A percentile compares a stretch with the other conserved stretches of the same genome.
Evolutionary conservation across 35 echinoderm and acorn worm species (phyloP).

Genomic region (Apostichopus japonicus): DNA sequence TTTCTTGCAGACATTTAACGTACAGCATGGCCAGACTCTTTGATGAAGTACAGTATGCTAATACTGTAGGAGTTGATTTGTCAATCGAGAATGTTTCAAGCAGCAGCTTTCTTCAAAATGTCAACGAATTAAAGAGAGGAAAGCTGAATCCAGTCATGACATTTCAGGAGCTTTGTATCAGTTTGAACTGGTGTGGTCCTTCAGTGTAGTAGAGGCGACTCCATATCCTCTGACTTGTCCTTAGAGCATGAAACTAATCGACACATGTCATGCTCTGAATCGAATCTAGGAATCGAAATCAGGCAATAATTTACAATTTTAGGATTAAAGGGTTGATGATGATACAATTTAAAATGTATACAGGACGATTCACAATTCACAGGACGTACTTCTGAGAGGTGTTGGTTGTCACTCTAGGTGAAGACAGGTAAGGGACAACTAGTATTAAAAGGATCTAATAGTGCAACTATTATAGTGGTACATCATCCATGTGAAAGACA

Average conservation of each 20-base stretch:
- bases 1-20: neutral
- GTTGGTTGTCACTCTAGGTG: no score
- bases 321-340: no score
- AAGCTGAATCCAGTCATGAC: neutral
- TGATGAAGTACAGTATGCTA: neutral
- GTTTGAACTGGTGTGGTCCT: neutral
- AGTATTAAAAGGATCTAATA: no score
- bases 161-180: neutral
- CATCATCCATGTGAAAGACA: no score
- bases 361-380: no score
- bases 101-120: neutral
- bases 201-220: neutral
- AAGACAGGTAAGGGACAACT: no score
- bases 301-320: no score
- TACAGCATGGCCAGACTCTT: neutral
- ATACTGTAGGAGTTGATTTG: neutral
- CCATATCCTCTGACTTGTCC: neutral
- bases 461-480: no score
- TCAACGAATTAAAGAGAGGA: neutral
- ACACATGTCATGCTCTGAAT: neutral
- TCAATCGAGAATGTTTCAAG: neutral
- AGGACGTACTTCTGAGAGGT: no score
- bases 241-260: neutral
- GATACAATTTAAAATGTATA: no score
- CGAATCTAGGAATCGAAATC: neutral